A percentile compares a stretch with the other conserved stretches of the same genome.
phyloP scores from a whole-genome alignment of 2,797 vertebrate species.

The Pogoniulus pusillus region DNA sequence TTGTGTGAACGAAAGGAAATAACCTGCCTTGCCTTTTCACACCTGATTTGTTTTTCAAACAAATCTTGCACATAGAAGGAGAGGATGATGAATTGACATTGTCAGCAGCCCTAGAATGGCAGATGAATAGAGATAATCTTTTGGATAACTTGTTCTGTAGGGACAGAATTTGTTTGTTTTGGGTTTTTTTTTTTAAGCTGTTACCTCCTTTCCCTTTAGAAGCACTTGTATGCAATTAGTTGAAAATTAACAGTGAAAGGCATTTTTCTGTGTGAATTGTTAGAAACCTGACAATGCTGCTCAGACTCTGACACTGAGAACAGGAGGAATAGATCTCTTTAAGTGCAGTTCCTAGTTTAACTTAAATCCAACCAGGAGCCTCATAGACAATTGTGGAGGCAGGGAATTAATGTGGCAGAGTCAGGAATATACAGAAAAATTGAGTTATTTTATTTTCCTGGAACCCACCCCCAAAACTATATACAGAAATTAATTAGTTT shows the following conservation, averaged over 20 bases:
- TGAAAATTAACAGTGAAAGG: background rate
- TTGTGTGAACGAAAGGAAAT: background rate
- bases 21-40: background rate
- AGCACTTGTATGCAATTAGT: background rate
- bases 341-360: background rate
- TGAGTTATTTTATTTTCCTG: no score
- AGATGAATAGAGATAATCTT: background rate
- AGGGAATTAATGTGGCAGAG: no score
- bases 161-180: background rate
- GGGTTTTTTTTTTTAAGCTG: background rate
- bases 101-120: background rate
- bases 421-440: no score
- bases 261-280: background rate
- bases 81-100: background rate
- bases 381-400: no score
- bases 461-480: no score
- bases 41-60: constrained; percentile 27
- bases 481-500: no score
- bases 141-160: background rate
- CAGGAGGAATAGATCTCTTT: background rate
- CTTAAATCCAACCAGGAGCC: background rate
- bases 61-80: background rate
- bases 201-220: background rate
- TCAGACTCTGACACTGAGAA: background rate
- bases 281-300: background rate